These are phyloP conservation scores for Pandion haliaetus DNA, from an alignment of 2,113 vertebrate species.

Conservation along the genomic window DNA sequence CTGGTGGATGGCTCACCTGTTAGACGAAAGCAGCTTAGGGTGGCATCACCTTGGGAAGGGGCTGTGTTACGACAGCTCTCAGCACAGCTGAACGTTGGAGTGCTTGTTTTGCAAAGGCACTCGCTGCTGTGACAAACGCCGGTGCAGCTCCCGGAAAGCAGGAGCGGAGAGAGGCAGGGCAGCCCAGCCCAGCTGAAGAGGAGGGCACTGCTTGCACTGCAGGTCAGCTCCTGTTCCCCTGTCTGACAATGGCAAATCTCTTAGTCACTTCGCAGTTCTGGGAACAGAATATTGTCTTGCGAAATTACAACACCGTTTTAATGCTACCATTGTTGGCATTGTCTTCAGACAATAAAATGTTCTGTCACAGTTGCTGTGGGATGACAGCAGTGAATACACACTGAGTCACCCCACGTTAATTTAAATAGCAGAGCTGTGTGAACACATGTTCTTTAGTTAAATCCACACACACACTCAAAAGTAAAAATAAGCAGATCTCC, in stretches of 20 bases:
- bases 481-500: not conserved
- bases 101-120: not conserved
- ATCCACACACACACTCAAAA: not conserved
- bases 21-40: not conserved
- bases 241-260: not conserved
- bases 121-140: not conserved
- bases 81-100: accelerated
- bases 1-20: not conserved
- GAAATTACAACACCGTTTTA: not conserved
- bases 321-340: not conserved
- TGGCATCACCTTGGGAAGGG: not conserved
- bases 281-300: not conserved
- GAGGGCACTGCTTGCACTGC: not conserved
- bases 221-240: not conserved
- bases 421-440: slow-evolving; percentile 1
- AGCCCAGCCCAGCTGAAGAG: accelerated
- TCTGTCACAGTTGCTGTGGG: not conserved
- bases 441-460: not conserved
- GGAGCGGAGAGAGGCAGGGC: not conserved
- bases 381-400: not conserved
- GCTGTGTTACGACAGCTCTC: not conserved
- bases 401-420: not conserved
- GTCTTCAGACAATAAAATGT: slow-evolving; percentile 23
- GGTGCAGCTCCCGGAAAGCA: not conserved
- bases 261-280: not conserved